Base-by-base conservation (phyloP, 2,797 vertebrate genomes). In the Podargus strigoides region DNA sequence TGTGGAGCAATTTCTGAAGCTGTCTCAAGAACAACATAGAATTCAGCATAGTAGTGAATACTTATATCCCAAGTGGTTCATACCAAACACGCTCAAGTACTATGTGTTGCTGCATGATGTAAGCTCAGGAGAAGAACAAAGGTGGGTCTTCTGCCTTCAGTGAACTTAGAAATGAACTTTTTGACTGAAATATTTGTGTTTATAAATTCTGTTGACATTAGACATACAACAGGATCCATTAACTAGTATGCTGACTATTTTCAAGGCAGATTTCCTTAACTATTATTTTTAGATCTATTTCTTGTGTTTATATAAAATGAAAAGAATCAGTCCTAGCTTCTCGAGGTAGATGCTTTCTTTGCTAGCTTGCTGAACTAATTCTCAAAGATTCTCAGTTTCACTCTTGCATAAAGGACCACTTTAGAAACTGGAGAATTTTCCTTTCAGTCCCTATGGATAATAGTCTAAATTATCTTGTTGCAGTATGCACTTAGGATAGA, bases 11-110 rank as follows among this genome's bases (percentile, higher is more conserved):
- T 99, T 99, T 90, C 98, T 99, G 88, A 99, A 99, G 96, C 98
- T 99, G 70, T 99, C 99, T 27, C 99, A 99, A 97, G 99, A 99
- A 75, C 99, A 99, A 83, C 99, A 99, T 98, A 98, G 98, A 94
- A 98, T 99, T 97, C 99, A 99, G 95, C 99, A 99, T 97, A 99
- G 98, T 68, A 99, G 97, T 94, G 99, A 99, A 73, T 99, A 98
- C 97, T 98, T 98, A 5, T 98, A 98, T 95, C 99, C 99, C 44
- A 99, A 99, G 82, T 99, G 99, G 99, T 99, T 99, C 96, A 99
- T 99, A 96, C 99, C 99, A 92, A 99, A 99, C 97, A 99, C 99
- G 0, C 98, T 99, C 46, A 99, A 99, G 96, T 99, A 99, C 97
- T 99, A 99, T 7, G 99, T 99, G 66, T 96, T 99, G 60, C 97